Conservation (phyloP, 2,888 invertebrate species). For the Watsonalla cultraria region DNA sequence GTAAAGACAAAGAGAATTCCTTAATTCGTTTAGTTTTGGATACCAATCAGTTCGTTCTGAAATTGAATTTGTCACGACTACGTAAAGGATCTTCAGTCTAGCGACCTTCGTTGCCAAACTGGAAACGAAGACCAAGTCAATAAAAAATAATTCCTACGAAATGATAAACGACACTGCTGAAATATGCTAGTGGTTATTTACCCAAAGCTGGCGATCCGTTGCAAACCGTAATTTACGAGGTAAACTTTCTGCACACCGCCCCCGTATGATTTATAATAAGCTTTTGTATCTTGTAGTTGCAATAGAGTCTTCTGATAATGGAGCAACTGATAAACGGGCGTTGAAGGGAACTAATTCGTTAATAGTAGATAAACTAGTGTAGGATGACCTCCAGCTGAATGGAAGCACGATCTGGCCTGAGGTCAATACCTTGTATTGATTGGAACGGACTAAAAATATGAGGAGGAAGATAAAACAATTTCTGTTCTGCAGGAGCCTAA, state of each 20-base stretch:
- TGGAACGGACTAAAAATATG: too few relatives aligned
- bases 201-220: slow-evolving; percentile 37
- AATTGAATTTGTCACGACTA: too few relatives aligned
- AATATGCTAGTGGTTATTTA: slow-evolving; percentile 32
- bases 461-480: too few relatives aligned
- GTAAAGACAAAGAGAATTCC: too few relatives aligned
- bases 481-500: too few relatives aligned
- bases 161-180: slow-evolving; percentile 15
- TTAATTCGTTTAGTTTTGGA: too few relatives aligned
- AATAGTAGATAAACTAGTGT: too few relatives aligned
- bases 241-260: slow-evolving; percentile 44
- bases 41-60: too few relatives aligned
- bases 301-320: slow-evolving; percentile 3
- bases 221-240: slow-evolving; percentile 50
- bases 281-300: slow-evolving; percentile 29
- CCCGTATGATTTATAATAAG: slow-evolving; percentile 46
- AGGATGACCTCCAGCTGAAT: too few relatives aligned
- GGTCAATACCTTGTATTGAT: too few relatives aligned
- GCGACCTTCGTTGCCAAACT: background rate
- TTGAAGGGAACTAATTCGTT: background rate
- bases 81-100: too few relatives aligned
- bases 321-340: background rate
- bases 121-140: background rate
- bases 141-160: background rate
- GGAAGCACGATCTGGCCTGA: too few relatives aligned